Base-by-base conservation (phyloP, 1,140 invertebrate genomes). In the Leguminivora glycinivorella region DNA sequence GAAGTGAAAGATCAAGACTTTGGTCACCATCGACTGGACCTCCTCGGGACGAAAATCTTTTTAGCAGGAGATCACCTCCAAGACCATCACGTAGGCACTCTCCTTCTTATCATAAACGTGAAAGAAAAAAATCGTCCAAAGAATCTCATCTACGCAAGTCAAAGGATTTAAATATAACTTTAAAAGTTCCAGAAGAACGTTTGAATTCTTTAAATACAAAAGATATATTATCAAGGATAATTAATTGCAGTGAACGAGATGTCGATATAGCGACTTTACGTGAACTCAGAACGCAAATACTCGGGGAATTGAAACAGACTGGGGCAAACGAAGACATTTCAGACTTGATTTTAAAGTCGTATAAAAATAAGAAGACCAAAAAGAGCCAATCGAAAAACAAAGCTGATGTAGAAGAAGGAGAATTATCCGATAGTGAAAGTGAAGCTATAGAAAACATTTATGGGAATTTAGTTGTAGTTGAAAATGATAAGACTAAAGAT, bases 381-480 rank as follows among this genome's bases (percentile, higher is more conserved):
- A 29, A 17, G 24, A n/a, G 7, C 19, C 76, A 25, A 63, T 29
- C 43, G 9, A 78, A 75, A 70, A 80, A 77, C 69, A 81, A 76
- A 56, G 73, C 81, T 38, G 92, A 92, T 74, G 73, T 89, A 19
- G 88, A 92, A 74, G 91, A 92, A 75, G 89, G 91, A 1, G 89
- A 92, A 78, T 70, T 92, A 47, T 89, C 89, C 19, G 89, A 91
- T 58, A 91, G 91, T 76, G 91, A 93, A 74, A 91, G 89, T 77
- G 90, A 93, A 78, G 79, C 85, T 40, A 90, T 92, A 73, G 83
- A 86, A 76, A 80, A 82, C 63, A 76, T 89, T 72, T 88, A 86
- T 73, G 90, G 92, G 19, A 93, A 88, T 68, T 56, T 82, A 24
- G 73, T 82, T 0, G 70, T 85, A 22, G 75, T 84, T 29, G 81